Evolutionary conservation across 2,797 vertebrate species (phyloP).

Genomic region (Platyrinchus mystaceus): DNA sequence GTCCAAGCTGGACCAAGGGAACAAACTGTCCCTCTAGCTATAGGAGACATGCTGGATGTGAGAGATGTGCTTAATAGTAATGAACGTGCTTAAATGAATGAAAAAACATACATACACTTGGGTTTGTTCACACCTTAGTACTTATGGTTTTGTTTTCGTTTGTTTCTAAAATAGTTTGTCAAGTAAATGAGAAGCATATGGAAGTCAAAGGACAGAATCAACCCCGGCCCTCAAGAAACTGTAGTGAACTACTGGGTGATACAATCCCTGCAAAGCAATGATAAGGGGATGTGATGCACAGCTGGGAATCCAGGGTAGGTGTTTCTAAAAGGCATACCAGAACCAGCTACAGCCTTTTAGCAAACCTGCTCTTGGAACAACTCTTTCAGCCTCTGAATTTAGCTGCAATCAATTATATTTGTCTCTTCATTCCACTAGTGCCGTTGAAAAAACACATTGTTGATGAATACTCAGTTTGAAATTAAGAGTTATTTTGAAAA

Average conservation of each 20-base stretch:
- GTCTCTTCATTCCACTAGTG: not conserved
- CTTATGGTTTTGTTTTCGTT: not conserved
- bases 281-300: slow-evolving; percentile 1
- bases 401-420: not conserved
- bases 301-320: slow-evolving; percentile 36
- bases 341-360: not conserved
- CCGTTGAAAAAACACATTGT: not conserved
- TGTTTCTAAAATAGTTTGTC: not conserved
- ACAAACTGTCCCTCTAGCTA: not conserved
- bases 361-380: not conserved
- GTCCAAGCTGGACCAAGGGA: not conserved
- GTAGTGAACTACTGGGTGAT: not conserved
- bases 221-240: not conserved
- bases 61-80: not conserved
- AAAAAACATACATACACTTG: not conserved
- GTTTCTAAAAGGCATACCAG: slow-evolving; percentile 7
- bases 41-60: not conserved
- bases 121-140: not conserved
- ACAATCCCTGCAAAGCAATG: not conserved
- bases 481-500: not conserved
- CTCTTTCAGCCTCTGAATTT: slow-evolving; percentile 12
- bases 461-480: not conserved
- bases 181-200: not conserved
- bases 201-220: not conserved
- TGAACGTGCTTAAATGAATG: not conserved